phyloP scores from a whole-genome alignment of 2,888 invertebrate genomes.

The Anthophora plumipes region DNA sequence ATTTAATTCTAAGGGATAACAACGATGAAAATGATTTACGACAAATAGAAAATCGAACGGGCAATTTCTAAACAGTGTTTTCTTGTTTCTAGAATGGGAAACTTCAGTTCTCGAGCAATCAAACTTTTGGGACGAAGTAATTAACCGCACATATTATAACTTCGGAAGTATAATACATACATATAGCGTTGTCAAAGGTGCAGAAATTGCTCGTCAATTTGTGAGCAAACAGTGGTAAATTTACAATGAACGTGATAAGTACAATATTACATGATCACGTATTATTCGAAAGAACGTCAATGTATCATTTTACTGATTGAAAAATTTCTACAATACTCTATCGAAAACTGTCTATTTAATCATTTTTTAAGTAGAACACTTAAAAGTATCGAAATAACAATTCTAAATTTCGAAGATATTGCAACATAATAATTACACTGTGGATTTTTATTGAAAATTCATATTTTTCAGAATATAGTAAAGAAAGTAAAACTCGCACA shows the following conservation, averaged over 20 bases:
- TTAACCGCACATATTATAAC: background rate
- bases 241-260: constrained; percentile 13
- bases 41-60: background rate
- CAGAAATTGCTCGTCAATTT: constrained; percentile 6
- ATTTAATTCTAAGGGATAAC: background rate
- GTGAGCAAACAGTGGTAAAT: constrained; percentile 7
- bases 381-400: too few species aligned
- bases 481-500: too few species aligned
- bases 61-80: background rate
- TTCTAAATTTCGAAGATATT: too few species aligned
- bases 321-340: background rate
- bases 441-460: too few species aligned
- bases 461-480: too few species aligned
- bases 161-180: background rate
- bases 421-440: too few species aligned
- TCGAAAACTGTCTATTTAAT: background rate
- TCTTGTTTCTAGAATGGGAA: background rate
- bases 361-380: background rate
- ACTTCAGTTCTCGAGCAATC: background rate
- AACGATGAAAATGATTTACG: background rate
- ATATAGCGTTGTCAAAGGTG: background rate
- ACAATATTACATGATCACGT: constrained; percentile 18
- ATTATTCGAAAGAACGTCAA: background rate
- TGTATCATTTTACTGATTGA: constrained; percentile 7
- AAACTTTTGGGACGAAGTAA: constrained; percentile 7